These are phyloP conservation scores for Chrysoperla carnea DNA, from an alignment of 1,140 invertebrate genomes.

Conservation along the genomic window DNA sequence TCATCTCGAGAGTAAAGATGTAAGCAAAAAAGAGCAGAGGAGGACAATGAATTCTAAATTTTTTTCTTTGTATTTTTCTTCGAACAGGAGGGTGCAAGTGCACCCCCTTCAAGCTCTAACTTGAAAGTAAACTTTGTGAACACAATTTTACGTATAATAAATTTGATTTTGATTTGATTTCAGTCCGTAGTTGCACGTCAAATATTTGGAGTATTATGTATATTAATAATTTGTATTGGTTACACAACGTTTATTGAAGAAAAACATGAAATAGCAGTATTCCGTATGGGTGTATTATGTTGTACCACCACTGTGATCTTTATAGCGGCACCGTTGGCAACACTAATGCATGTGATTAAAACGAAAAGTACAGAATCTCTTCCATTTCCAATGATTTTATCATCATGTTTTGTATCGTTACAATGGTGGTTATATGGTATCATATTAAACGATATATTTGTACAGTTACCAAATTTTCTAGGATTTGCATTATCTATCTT, in stretches of 20 bases:
- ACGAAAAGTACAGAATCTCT: constrained; percentile 57
- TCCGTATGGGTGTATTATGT: constrained; percentile 33
- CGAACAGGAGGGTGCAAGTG: too few relatives aligned
- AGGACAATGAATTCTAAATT: too few relatives aligned
- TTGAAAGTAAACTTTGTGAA: too few relatives aligned
- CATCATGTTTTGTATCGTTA: constrained; percentile 51
- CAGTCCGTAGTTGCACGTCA: constrained; percentile 24
- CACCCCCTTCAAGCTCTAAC: too few relatives aligned
- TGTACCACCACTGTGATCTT: constrained; percentile 55
- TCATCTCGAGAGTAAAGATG: too few relatives aligned
- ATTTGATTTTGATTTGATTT: background rate
- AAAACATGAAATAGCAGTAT: constrained; percentile 14
- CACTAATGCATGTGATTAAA: constrained; percentile 55
- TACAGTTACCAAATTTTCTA: constrained; percentile 22
- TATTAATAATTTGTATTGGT: constrained; percentile 6
- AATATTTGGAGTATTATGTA: constrained; percentile 18
- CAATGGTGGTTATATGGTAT: constrained; percentile 62
- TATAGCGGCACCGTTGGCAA: constrained; percentile 59
- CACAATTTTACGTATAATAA: too few relatives aligned
- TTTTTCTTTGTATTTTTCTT: too few relatives aligned
- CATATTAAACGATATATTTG: constrained; percentile 48
- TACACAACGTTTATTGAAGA: constrained; percentile 12
- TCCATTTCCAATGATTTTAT: constrained; percentile 59
- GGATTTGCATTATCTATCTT: background rate
- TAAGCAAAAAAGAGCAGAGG: too few relatives aligned